Evolutionary conservation across 35 echinoderm and acorn worm genomes (phyloP), one percentile per base, ranked within the genome.

Genomic region (Apostichopus californicus): DNA sequence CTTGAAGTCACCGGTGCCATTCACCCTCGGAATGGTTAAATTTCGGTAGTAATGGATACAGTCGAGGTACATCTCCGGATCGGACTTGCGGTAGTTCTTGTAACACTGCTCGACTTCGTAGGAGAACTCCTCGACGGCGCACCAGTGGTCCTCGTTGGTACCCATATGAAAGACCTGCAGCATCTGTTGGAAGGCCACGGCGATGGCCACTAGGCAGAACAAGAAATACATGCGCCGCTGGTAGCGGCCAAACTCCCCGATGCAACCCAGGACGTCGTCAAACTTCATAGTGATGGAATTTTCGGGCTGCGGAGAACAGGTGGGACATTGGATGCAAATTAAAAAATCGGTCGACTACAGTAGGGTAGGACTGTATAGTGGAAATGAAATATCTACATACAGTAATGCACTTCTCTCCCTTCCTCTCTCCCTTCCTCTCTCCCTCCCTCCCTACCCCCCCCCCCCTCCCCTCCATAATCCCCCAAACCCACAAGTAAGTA

Each of bases 241-340:
- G 70, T 99, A 99, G 14, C 54, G 91, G 0, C 97, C 95, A 87
- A 96, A 99, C 55, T 96, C 93, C 3, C 97, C 97, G 2, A 96
- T 80, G 18, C 81, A 22, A 5, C 18, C 24, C 9, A 99, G 77
- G 18, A 99, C 93, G 64, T 99, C 95, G 63, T 99, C 97, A 73
- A 99, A 99, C 92, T 92, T 90, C 95, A 97, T 97, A 22, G 6
- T 90, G 65, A 5, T 65, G 13, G 9, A 14, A 46, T 46, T 55
- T 58, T 65, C 55, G 4, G 15, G 63, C 17, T 54, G 24, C 28
- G 24, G 68, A n/a, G 25, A 52, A 24, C 8, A 68, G 34, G 34
- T 46, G 34, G 3, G 34, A 46, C 3, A 46, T 46, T 46, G 34
- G 34, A 46, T 46, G 34, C 34, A 46, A 46, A 46, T 46, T 46